These are phyloP conservation scores for Petromus typicus DNA, from an alignment of 2,113 vertebrate genomes.

Conservation along the genomic window DNA sequence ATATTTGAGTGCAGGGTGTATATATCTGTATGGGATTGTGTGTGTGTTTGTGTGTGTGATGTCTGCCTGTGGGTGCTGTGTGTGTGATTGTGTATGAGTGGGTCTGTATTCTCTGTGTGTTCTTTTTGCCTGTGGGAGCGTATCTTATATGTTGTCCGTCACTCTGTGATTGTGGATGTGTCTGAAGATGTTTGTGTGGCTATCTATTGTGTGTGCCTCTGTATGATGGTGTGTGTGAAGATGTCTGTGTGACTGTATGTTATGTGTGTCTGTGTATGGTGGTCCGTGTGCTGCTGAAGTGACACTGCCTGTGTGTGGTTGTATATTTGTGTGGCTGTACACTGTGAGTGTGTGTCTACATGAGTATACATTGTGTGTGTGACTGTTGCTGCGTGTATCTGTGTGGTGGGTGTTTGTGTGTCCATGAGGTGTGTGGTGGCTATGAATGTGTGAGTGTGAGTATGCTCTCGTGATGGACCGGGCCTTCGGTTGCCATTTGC, in stretches of 20 bases:
- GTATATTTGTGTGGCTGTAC: neutral
- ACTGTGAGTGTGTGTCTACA: neutral
- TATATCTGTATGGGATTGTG: neutral
- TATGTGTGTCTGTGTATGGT: neutral
- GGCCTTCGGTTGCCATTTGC: neutral
- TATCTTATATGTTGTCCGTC: neutral
- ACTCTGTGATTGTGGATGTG: neutral
- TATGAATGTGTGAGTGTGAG: neutral
- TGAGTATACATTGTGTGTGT: neutral
- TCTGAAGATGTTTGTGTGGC: neutral
- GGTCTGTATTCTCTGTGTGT: neutral
- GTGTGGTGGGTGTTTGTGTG: neutral
- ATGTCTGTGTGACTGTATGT: neutral
- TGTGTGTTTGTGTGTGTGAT: neutral
- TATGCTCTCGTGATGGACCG: neutral
- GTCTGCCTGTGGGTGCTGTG: neutral
- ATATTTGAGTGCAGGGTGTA: neutral
- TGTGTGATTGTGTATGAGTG: neutral
- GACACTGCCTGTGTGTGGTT: neutral
- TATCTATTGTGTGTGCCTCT: neutral
- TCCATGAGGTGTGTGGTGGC: neutral
- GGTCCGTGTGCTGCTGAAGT: neutral
- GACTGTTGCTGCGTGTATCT: neutral
- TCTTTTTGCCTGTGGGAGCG: neutral
- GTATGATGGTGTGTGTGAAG: neutral